These are phyloP conservation scores for Callocephalon fimbriatum DNA, from an alignment of 2,113 vertebrate species.

Conservation along the genomic window DNA sequence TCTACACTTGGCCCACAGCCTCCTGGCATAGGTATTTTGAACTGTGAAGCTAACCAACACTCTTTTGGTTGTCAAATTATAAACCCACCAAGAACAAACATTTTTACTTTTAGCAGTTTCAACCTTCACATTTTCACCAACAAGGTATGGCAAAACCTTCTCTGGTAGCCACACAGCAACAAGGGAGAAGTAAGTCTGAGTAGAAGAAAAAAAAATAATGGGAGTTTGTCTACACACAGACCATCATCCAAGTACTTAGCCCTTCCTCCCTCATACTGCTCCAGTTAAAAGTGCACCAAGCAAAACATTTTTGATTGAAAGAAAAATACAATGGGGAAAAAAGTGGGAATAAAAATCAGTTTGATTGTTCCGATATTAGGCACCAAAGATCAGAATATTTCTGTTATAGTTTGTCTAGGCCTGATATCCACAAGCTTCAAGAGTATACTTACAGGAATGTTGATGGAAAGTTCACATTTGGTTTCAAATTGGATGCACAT, in stretches of 20 bases:
- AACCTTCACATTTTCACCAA: neutral
- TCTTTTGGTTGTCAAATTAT: neutral
- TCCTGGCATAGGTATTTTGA: neutral
- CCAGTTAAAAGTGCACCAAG: neutral
- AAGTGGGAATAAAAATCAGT: neutral
- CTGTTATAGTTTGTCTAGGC: neutral
- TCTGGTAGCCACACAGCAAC: neutral
- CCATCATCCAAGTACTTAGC: neutral
- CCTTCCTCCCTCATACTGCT: neutral
- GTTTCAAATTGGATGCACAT: neutral
- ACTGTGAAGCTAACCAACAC: neutral
- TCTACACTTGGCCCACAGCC: neutral
- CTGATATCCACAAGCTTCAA: neutral
- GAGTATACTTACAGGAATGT: neutral
- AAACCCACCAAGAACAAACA: neutral
- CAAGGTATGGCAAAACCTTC: neutral
- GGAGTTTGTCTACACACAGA: neutral
- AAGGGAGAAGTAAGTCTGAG: neutral
- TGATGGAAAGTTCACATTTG: neutral
- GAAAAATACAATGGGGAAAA: neutral
- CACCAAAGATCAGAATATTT: neutral
- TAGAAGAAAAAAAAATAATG: neutral
- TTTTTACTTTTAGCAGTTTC: neutral
- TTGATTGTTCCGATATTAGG: neutral
- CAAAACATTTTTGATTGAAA: neutral